These are phyloP conservation scores for Spisula subtruncata DNA, from an alignment of 2,888 invertebrate species.

Conservation along the genomic window DNA sequence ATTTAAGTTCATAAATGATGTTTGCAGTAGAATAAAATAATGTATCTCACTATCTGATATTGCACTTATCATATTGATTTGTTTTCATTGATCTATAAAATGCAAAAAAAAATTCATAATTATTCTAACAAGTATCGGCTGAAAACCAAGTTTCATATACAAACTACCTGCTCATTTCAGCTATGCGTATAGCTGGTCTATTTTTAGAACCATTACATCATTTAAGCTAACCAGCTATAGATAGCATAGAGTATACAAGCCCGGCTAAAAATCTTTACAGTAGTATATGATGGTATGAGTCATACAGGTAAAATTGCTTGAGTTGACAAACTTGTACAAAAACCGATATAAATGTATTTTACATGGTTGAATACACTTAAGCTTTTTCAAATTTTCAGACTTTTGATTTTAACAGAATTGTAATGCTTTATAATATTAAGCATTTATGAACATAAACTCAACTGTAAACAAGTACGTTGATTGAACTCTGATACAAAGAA, in stretches of 20 bases:
- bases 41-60: neutral
- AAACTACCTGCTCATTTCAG: neutral
- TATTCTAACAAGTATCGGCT: neutral
- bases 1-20: neutral
- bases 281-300: slow-evolving; percentile 51
- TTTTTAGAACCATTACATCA: slow-evolving; percentile 69
- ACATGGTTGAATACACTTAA: slow-evolving; percentile 4
- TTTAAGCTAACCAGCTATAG: slow-evolving; percentile 39
- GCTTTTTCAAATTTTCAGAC: neutral
- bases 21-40: neutral
- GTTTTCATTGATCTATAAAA: too few species aligned
- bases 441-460: neutral
- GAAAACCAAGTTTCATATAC: neutral
- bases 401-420: neutral
- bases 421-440: neutral
- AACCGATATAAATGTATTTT: neutral
- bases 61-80: neutral
- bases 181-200: slow-evolving; percentile 39
- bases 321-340: slow-evolving; percentile 38
- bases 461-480: neutral
- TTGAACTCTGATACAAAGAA: neutral
- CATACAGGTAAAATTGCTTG: slow-evolving; percentile 54
- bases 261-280: neutral
- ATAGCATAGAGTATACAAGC: slow-evolving; percentile 48
- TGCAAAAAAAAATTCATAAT: neutral